phyloP scores from a whole-genome alignment of 2,888 invertebrate species.

The Dysmachus trigonus region DNA sequence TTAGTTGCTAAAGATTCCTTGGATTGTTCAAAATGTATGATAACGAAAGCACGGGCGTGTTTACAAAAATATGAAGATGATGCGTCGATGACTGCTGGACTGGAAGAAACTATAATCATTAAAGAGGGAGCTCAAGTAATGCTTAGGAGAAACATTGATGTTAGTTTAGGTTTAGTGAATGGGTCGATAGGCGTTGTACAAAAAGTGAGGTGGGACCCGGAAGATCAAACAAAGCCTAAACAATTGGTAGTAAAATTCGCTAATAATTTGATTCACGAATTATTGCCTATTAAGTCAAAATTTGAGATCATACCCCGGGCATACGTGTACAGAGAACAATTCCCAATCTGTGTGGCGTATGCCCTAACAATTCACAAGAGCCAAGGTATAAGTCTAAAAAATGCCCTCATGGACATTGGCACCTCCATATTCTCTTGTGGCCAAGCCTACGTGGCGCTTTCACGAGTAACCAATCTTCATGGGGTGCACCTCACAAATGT shows the following conservation, averaged over 20 bases:
- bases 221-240: not conserved
- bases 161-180: not conserved
- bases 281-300: not conserved
- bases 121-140: not conserved
- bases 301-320: not conserved
- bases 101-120: not conserved
- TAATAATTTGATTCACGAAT: not conserved
- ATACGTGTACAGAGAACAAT: not conserved
- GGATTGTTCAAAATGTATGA: not conserved
- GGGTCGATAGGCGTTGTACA: not conserved
- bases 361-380: not conserved
- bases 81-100: not conserved
- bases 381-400: not conserved
- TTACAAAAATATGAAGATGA: not conserved
- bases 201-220: not conserved
- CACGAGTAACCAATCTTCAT: not conserved
- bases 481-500: not conserved
- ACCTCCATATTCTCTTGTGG: not conserved
- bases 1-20: not conserved
- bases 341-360: not conserved
- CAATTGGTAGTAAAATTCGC: not conserved
- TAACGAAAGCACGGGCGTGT: not conserved
- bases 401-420: not conserved
- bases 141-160: not conserved
- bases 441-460: not conserved